These are phyloP conservation scores for Halcyon leucocephala DNA, from an alignment of 2,797 vertebrate species.

Conservation along the genomic window DNA sequence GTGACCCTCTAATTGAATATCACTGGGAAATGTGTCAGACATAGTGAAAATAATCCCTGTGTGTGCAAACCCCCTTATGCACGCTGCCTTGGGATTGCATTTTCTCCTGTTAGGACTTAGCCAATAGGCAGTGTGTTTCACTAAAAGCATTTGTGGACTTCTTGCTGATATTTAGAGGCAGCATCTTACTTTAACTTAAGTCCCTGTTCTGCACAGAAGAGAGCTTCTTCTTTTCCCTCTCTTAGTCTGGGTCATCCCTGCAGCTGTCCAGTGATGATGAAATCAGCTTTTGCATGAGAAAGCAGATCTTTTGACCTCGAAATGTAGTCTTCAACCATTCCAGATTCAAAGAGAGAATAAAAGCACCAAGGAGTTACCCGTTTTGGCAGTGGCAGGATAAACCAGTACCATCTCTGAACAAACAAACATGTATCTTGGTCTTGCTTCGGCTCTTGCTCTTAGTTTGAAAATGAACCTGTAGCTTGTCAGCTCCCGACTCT, in stretches of 20 bases:
- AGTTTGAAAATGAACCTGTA: background rate
- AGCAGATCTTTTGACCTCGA: background rate
- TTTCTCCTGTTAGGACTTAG: background rate
- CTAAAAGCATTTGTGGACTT: background rate
- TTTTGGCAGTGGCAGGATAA: background rate
- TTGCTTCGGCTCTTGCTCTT: background rate
- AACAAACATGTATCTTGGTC: background rate
- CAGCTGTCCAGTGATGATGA: background rate
- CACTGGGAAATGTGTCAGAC: slow-evolving; percentile 50
- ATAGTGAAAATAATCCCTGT: slow-evolving; percentile 18
- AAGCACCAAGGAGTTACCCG: background rate
- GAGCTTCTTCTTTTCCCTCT: background rate
- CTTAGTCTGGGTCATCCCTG: background rate
- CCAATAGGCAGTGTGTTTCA: background rate
- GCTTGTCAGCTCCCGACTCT: background rate
- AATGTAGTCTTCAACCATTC: background rate
- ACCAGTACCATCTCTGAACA: background rate
- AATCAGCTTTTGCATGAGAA: background rate
- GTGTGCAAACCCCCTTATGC: slow-evolving; percentile 11
- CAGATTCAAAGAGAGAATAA: background rate
- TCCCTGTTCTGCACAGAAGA: background rate
- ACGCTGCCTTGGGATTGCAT: background rate
- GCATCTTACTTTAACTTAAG: background rate
- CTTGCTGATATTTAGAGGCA: background rate
- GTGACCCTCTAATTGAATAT: slow-evolving; percentile 64